A percentile compares a stretch with the other conserved stretches of the same genome.
Conservation (phyloP, 2,113 vertebrate species). For the Engystomops pustulosus region DNA sequence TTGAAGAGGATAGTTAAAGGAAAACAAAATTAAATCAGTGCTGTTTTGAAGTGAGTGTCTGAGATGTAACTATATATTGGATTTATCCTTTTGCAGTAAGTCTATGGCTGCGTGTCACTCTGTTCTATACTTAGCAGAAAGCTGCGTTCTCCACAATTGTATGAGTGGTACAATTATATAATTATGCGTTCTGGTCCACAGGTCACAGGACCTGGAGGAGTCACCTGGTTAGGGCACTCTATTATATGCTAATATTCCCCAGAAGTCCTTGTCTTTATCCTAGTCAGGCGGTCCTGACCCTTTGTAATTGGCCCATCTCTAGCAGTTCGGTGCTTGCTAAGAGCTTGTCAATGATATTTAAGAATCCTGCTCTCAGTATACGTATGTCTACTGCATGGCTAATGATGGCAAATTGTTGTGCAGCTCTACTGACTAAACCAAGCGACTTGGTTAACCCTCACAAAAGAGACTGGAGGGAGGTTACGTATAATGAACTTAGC, state of each 20-base stretch:
- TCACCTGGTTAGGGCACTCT: not conserved
- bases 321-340: not conserved
- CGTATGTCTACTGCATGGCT: slow-evolving; percentile 2
- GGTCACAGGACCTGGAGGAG: slow-evolving; percentile 3
- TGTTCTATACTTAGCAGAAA: not conserved
- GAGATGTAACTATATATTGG: too few relatives aligned
- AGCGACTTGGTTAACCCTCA: slow-evolving; percentile 14
- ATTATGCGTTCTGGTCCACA: not conserved
- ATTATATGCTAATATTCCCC: slow-evolving; percentile 4
- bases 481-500: slow-evolving; percentile 23
- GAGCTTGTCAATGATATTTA: slow-evolving; percentile 29
- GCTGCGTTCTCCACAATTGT: not conserved
- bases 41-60: too few relatives aligned
- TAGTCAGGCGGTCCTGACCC: slow-evolving; percentile 14
- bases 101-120: not conserved
- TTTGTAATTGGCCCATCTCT: slow-evolving; percentile 15
- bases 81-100: too few relatives aligned
- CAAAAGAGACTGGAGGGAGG: not conserved
- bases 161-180: not conserved
- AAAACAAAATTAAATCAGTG: too few relatives aligned
- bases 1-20: too few relatives aligned
- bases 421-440: not conserved
- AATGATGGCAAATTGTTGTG: slow-evolving; percentile 21
- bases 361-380: not conserved
- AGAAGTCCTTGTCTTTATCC: not conserved